These are phyloP conservation scores for Bambusicola thoracicus DNA, from an alignment of 2,113 vertebrate genomes.

Conservation along the genomic window DNA sequence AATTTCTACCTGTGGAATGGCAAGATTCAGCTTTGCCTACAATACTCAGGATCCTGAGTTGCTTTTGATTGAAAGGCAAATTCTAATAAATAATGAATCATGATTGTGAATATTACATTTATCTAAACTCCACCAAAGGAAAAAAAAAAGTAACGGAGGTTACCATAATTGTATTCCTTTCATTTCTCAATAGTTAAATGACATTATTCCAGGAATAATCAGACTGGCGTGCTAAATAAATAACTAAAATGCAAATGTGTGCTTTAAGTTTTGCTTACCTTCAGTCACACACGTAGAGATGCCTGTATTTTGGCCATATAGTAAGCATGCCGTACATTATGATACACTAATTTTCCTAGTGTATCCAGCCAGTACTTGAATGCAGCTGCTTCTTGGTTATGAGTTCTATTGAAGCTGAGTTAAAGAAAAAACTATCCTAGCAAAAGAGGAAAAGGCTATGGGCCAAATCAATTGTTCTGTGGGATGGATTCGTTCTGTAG, in stretches of 20 bases:
- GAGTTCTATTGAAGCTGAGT: not conserved
- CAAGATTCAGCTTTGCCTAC: not conserved
- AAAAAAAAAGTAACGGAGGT: not conserved
- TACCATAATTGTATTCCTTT: not conserved
- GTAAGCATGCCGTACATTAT: not conserved
- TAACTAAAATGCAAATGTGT: not conserved
- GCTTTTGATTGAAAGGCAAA: not conserved
- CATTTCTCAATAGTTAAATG: not conserved
- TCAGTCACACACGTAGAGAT: not conserved
- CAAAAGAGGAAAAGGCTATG: not conserved
- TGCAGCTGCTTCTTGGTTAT: not conserved
- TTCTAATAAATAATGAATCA: not conserved
- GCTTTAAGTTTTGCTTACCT: not conserved
- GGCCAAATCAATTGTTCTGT: not conserved
- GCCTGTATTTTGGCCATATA: not conserved
- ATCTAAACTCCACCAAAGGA: not conserved
- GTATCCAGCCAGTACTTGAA: not conserved
- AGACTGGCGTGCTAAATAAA: not conserved
- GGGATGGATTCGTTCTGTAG: not conserved
- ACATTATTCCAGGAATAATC: not conserved
- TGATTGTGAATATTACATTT: not conserved
- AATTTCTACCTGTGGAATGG: not conserved
- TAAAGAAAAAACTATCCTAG: not conserved
- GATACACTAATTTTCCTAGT: not conserved
- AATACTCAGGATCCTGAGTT: not conserved